Evolutionary conservation across 2,113 vertebrate species (phyloP).

Genomic region (Jacana jacana): DNA sequence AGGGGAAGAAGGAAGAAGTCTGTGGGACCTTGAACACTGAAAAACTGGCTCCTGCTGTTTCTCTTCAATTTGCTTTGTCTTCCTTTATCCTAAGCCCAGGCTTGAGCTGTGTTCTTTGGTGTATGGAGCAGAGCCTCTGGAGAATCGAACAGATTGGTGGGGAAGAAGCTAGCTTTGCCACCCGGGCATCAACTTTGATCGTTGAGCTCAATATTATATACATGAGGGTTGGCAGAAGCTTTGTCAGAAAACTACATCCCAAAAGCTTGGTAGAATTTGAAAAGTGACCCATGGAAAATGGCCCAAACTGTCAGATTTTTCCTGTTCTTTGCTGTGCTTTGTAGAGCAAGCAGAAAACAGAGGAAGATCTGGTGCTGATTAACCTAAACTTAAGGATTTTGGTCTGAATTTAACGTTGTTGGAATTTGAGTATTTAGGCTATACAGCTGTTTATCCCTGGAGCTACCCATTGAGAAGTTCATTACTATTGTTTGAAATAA

Average conservation of each 20-base stretch:
- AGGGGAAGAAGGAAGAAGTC: background rate
- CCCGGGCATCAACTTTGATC: background rate
- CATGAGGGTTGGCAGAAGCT: background rate
- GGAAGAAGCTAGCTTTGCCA: background rate
- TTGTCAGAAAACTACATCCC: background rate
- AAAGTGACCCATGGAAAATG: background rate
- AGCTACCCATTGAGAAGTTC: slow-evolving; percentile 36
- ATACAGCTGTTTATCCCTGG: slow-evolving; percentile 35
- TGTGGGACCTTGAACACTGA: background rate
- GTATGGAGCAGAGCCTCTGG: background rate
- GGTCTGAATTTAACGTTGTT: background rate
- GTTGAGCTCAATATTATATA: background rate
- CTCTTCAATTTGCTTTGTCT: background rate
- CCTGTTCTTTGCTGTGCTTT: background rate
- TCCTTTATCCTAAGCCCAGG: background rate
- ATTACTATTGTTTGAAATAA: slow-evolving; percentile 30
- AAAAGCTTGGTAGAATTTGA: background rate
- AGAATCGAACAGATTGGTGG: background rate
- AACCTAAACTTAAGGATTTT: slow-evolving; percentile 20
- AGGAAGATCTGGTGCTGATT: slow-evolving; percentile 27
- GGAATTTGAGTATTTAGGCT: background rate
- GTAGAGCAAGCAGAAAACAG: background rate
- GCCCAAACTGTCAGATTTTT: background rate
- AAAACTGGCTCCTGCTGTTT: background rate
- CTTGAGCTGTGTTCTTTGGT: background rate